Conservation (phyloP, 1,140 invertebrate genomes). For the Zaprionus kolodkinae region DNA sequence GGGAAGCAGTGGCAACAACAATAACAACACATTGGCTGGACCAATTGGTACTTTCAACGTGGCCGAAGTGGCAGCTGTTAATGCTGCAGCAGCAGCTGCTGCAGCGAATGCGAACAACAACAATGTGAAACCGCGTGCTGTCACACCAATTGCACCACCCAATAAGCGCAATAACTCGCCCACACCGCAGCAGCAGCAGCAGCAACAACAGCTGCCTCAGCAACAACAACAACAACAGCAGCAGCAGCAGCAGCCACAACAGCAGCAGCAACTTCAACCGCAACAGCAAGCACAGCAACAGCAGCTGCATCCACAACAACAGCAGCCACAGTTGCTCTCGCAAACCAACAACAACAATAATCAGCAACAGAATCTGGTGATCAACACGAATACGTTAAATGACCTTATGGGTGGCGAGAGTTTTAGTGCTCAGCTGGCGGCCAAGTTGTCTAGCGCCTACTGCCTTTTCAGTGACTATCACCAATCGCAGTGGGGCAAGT, state of each 20-base stretch:
- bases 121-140: conserved; percentile 45
- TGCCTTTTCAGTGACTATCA: conserved; percentile 91
- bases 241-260: conserved; percentile 32
- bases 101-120: conserved; percentile 38
- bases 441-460: conserved; percentile 87
- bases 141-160: conserved; percentile 76
- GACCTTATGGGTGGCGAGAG: conserved; percentile 57
- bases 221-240: neutral
- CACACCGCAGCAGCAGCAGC: conserved; percentile 35
- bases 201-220: conserved; percentile 11
- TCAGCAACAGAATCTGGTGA: conserved; percentile 63
- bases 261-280: conserved; percentile 33
- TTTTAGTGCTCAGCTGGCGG: conserved; percentile 68
- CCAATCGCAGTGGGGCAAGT: conserved; percentile 87
- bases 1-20: conserved; percentile 69
- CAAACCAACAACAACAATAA: conserved; percentile 16
- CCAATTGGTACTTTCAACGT: conserved; percentile 83
- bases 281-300: conserved; percentile 20
- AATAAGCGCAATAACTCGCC: conserved; percentile 59
- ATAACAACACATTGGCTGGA: conserved; percentile 74
- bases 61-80: conserved; percentile 80
- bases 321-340: conserved; percentile 25
- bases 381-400: conserved; percentile 65
- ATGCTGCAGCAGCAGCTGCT: conserved; percentile 68
- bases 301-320: conserved; percentile 31